Conservation (phyloP, 2,797 vertebrate genomes). For the Falco berigora region DNA sequence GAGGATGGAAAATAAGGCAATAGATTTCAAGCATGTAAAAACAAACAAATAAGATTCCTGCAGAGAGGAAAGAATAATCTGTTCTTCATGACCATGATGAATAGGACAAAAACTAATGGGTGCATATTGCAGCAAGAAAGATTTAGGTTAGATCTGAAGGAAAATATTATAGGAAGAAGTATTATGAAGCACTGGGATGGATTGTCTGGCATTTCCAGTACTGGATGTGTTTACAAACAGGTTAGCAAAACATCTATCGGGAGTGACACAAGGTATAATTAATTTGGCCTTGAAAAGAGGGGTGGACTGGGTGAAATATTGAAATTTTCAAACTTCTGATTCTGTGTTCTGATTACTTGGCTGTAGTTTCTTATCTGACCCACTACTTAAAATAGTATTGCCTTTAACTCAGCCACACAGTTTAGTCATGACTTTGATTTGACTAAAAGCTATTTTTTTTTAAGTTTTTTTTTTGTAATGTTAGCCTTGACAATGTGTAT, state of each 20-base stretch:
- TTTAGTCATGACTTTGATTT: neutral
- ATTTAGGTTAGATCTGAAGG: conserved; percentile 3
- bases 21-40: conserved; percentile 19
- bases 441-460: neutral
- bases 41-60: neutral
- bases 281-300: neutral
- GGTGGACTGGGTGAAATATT: neutral
- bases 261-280: neutral
- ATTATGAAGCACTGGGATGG: neutral
- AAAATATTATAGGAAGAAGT: neutral
- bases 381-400: neutral
- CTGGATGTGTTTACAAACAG: neutral
- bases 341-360: neutral
- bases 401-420: neutral
- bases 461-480: neutral
- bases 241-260: neutral
- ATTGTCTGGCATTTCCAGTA: neutral
- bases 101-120: neutral
- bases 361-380: neutral
- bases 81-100: neutral
- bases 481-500: neutral
- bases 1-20: neutral
- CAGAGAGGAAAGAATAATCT: conserved; percentile 1
- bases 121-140: conserved; percentile 21
- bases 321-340: neutral